These are phyloP conservation scores for Plodia interpunctella DNA, from an alignment of 1,140 invertebrate genomes.

Conservation along the genomic window DNA sequence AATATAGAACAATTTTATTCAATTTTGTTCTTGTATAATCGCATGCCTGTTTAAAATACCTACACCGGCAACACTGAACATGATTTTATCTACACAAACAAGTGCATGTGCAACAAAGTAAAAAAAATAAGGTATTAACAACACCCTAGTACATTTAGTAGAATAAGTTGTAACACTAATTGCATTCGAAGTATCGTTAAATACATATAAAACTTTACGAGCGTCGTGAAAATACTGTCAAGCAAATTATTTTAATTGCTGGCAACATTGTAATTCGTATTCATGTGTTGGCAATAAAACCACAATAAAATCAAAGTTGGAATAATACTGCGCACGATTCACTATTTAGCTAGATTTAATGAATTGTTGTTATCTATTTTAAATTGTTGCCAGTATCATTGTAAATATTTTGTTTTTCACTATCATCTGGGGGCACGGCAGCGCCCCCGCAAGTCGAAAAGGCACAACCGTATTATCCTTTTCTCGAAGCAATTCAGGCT, in stretches of 20 bases:
- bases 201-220: constrained; percentile 19
- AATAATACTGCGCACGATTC: neutral
- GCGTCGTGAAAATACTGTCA: constrained; percentile 12
- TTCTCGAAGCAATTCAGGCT: too few species aligned
- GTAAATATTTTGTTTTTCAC: too few species aligned
- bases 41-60: too few species aligned
- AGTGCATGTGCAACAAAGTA: neutral
- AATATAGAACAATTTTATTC: too few species aligned
- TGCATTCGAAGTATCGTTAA: constrained; percentile 1
- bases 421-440: too few species aligned
- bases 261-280: constrained; percentile 23
- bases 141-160: neutral
- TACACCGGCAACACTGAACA: too few species aligned
- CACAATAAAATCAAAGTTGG: constrained; percentile 22
- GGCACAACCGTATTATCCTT: too few species aligned
- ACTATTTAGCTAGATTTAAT: neutral
- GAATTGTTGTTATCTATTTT: neutral
- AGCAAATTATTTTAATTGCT: constrained; percentile 31
- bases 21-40: too few species aligned
- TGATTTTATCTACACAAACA: neutral
- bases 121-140: neutral
- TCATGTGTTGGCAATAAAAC: constrained; percentile 18
- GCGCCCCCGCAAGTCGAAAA: too few species aligned
- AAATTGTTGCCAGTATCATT: neutral
- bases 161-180: constrained; percentile 11